Base-by-base conservation (phyloP, 1,140 invertebrate species). In the Lucilia sericata region DNA sequence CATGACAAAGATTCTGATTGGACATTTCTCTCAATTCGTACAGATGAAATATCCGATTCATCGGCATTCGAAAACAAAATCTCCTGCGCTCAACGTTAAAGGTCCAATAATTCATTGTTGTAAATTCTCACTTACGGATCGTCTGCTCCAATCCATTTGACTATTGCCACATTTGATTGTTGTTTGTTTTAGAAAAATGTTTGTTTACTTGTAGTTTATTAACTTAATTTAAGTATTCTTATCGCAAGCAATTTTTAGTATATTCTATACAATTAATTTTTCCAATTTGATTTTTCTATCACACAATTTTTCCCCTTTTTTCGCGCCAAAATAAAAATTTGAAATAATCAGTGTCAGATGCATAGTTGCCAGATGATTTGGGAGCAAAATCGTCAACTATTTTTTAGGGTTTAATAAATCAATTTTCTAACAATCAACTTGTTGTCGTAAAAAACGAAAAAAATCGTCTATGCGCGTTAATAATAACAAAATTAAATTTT, bases 61-160 rank as follows among this genome's bases (percentile, higher is more conserved):
- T 94, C 93, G 10, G 93, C 93, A 88, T 94, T 94, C 2, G 93
- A 93, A 65, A 94, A 94, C 92, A 87, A 89, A 93, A 85, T 94
- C 93, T 17, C 93, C 93, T 74, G 93, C 83, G 0, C 83, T 81
- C 7, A 91, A 49, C 13, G 87, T 90, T 17, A 91, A 25, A 10
- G 88, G 84, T 0, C 88, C 89, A 47, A 88, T 88, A 47, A 91
- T 87, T 74, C 90, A 91, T 86, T 90, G 89, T 70, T 89, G 85
- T 65, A 90, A 83, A 85, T 70, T 84, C 47, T 74, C 74, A 86
- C 85, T 51, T 83, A 51, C 10, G 80, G 21, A 19, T 87, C 84
- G 84, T 88, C 85, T 76, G 82, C 86, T 74, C 89, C 89, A 65
- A 90, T 89, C 89, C 89, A 90, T 83, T 89, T 90, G 36, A 85